Evolutionary conservation across 1,140 invertebrate genomes (phyloP), one percentile per base, ranked within the genome.

Genomic region (Drosophila nannoptera): DNA sequence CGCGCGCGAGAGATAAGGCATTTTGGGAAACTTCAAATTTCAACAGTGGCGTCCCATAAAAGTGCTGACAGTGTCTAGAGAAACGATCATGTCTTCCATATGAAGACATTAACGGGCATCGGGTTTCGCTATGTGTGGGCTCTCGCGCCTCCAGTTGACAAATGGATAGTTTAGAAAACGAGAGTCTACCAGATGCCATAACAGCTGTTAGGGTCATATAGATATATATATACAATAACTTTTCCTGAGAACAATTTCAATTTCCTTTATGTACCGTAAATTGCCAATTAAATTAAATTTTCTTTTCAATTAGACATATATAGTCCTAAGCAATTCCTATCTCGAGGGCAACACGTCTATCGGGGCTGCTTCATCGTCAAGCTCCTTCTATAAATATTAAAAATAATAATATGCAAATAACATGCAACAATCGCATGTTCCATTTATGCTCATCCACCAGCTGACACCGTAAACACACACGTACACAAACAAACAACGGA

Each of bases 371-470:
- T 22, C 22, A 22, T 22, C 67, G 71, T 78, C 61, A 78, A 66
- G 56, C 53, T 49, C 62, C 54, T 75, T 70, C 53, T 52, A 68
- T 75, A 64, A 68, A 62, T 78, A 75, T 49, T 54, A 80, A 67
- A 68, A 69, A 65, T 73, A 67, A 60, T 68, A 59, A 65, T 63
- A 77, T 73, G 77, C 55, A 81, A 81, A 78, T 78, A 49, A 22
- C 49, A 52, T 72, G 60, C 73, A 73, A 33, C 54, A 73, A 56
- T 75, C 59, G 43, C 54, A 69, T 78, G 73, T 49, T 61, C 43
- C 31, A 64, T n/a, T 56, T 63, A 12, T 66, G 45, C 12, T 31
- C 61, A 59, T 36, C 68, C 62, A 9, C 55, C 52, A 65, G 36
- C 36, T 52, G 14, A 55, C 60, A 50, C 63, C 61, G 59, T 45